A percentile compares a stretch with the other conserved stretches of the same genome.
Evolutionary conservation across 2,888 invertebrate genomes (phyloP).

Genomic region (Labia minor): DNA sequence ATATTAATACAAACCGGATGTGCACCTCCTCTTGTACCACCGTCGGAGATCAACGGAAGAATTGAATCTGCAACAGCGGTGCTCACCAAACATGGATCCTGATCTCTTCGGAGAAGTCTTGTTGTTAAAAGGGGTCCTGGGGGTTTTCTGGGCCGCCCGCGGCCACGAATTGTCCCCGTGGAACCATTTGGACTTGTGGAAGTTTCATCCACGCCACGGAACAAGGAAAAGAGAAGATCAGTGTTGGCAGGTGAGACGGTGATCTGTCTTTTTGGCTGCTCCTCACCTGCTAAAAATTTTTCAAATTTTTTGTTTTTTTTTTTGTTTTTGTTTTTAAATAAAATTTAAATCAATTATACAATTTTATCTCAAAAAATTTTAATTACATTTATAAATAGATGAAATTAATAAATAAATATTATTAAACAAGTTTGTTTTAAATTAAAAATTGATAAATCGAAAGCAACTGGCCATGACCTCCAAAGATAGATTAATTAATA

Average conservation of each 20-base stretch:
- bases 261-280: slow-evolving; percentile 2
- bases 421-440: too few relatives aligned
- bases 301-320: too few relatives aligned
- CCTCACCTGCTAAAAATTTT: slow-evolving; percentile 16
- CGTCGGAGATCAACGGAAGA: slow-evolving; percentile 34
- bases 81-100: slow-evolving; percentile 40
- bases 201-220: slow-evolving; percentile 36
- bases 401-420: too few relatives aligned
- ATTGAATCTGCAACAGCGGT: slow-evolving; percentile 35
- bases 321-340: too few relatives aligned
- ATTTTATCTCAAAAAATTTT: too few relatives aligned
- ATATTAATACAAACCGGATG: slow-evolving; percentile 27
- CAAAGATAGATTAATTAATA: too few relatives aligned
- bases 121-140: slow-evolving; percentile 20
- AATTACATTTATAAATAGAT: too few relatives aligned
- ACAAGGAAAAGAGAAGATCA: slow-evolving; percentile 41
- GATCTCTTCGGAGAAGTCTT: slow-evolving; percentile 30
- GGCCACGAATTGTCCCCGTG: background rate
- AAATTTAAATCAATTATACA: too few relatives aligned
- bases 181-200: background rate
- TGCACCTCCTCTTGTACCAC: slow-evolving; percentile 22
- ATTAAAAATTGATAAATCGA: too few relatives aligned
- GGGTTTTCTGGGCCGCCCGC: slow-evolving; percentile 26
- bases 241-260: slow-evolving; percentile 34
- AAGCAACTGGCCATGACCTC: too few relatives aligned